phyloP scores from a whole-genome alignment of 2,113 vertebrate species.

The Trochalopteron elliotii region DNA sequence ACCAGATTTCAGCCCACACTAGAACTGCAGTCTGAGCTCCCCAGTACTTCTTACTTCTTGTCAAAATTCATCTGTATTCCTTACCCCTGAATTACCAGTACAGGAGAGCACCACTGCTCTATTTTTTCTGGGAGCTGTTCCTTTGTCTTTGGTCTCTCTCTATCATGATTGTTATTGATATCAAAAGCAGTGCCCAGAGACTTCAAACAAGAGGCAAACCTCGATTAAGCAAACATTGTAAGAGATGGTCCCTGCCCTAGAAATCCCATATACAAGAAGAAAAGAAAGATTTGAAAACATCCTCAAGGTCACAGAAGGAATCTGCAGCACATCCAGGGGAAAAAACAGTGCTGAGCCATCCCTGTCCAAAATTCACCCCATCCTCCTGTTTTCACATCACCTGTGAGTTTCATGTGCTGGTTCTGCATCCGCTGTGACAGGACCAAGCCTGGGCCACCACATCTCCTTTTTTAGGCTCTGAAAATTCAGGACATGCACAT shows the following conservation, averaged over 20 bases:
- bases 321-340: neutral
- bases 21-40: neutral
- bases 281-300: neutral
- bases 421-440: neutral
- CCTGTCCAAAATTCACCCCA: neutral
- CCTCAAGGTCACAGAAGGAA: constrained; percentile 13
- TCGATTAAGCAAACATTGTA: neutral
- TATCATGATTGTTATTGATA: neutral
- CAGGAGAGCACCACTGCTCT: neutral
- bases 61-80: neutral
- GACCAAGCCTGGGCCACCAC: neutral
- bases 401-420: neutral
- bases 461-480: neutral
- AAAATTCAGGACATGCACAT: accelerated
- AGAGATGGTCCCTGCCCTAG: neutral
- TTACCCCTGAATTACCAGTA: neutral
- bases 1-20: neutral
- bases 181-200: constrained; percentile 1
- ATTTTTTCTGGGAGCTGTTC: neutral
- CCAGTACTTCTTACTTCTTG: neutral
- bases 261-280: neutral
- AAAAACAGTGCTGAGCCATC: neutral
- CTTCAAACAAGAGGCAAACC: neutral
- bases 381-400: neutral
- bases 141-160: neutral